Conservation (phyloP, 1,140 invertebrate species). For the Pectinophora gossypiella region DNA sequence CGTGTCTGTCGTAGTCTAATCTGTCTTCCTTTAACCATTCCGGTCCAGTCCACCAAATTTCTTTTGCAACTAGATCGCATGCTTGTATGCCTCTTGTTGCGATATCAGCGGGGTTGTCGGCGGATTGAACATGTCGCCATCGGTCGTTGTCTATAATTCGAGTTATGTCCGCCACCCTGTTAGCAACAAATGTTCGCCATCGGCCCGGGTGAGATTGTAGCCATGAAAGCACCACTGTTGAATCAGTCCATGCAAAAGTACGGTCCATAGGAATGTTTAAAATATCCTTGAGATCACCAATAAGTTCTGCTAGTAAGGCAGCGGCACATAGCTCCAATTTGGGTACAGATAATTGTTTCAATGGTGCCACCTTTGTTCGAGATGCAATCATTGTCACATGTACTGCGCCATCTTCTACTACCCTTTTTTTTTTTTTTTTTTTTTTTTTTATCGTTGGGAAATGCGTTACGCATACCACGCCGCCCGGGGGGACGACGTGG, state of each 20-base stretch:
- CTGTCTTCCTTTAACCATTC: constrained; percentile 13
- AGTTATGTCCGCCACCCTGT: constrained; percentile 52
- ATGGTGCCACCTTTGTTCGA: constrained; percentile 31
- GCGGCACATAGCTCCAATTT: constrained; percentile 46
- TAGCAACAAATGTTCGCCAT: constrained; percentile 46
- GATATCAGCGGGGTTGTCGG: constrained; percentile 50
- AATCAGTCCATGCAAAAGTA: constrained; percentile 36
- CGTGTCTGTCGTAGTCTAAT: not conserved
- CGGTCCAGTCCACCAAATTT: constrained; percentile 22
- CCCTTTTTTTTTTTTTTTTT: no score
- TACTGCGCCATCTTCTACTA: no score
- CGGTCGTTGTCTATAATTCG: constrained; percentile 24
- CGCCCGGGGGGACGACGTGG: no score
- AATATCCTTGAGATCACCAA: constrained; percentile 14
- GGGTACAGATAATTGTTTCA: constrained; percentile 26
- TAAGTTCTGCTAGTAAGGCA: constrained; percentile 23
- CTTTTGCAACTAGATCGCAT: constrained; percentile 9
- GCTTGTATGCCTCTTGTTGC: constrained; percentile 41
- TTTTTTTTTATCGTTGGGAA: no score
- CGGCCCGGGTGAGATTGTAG: constrained; percentile 22
- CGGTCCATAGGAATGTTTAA: constrained; percentile 31
- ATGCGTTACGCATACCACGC: no score
- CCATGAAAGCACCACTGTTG: constrained; percentile 30
- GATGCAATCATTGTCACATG: constrained; percentile 15
- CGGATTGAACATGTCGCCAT: constrained; percentile 39